A percentile compares a stretch with the other conserved stretches of the same genome.
phyloP scores from a whole-genome alignment of 2,888 invertebrate species.

The Hypomecis atomaria region DNA sequence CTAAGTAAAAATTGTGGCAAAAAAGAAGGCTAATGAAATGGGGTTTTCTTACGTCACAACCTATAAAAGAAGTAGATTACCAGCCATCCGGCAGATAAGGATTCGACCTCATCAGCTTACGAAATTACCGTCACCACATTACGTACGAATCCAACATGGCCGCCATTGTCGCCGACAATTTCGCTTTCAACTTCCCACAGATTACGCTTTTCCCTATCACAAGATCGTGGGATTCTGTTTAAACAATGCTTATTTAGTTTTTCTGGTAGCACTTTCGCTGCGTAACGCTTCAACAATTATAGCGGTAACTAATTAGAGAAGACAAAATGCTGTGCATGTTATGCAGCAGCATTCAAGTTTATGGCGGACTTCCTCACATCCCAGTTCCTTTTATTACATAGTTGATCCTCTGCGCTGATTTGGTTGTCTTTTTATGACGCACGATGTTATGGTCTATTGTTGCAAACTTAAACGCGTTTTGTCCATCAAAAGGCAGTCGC shows the following conservation, averaged over 20 bases:
- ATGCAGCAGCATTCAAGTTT: constrained; percentile 18
- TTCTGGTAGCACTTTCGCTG: constrained; percentile 77
- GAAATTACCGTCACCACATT: constrained; percentile 44
- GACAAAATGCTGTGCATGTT: constrained; percentile 21
- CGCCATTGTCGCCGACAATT: constrained; percentile 68
- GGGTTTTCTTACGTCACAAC: constrained; percentile 24
- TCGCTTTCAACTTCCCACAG: constrained; percentile 80
- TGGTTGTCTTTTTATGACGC: constrained; percentile 17
- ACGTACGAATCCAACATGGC: constrained; percentile 45
- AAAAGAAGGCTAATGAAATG: constrained; percentile 9
- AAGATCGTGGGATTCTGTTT: constrained; percentile 76
- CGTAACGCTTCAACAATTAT: constrained; percentile 69
- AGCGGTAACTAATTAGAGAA: constrained; percentile 51
- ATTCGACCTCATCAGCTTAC: constrained; percentile 44
- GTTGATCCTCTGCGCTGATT: neutral
- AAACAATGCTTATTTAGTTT: constrained; percentile 77
- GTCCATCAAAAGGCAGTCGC: constrained; percentile 7
- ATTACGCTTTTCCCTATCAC: constrained; percentile 80
- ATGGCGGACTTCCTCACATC: constrained; percentile 16
- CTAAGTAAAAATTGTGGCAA: neutral
- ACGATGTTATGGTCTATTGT: constrained; percentile 29
- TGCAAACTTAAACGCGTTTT: neutral
- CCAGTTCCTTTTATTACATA: constrained; percentile 18
- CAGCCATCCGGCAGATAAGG: constrained; percentile 41
- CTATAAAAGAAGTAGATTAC: constrained; percentile 33